phyloP scores from a whole-genome alignment of 2,888 invertebrate species.

The Esperia sulphurella region DNA sequence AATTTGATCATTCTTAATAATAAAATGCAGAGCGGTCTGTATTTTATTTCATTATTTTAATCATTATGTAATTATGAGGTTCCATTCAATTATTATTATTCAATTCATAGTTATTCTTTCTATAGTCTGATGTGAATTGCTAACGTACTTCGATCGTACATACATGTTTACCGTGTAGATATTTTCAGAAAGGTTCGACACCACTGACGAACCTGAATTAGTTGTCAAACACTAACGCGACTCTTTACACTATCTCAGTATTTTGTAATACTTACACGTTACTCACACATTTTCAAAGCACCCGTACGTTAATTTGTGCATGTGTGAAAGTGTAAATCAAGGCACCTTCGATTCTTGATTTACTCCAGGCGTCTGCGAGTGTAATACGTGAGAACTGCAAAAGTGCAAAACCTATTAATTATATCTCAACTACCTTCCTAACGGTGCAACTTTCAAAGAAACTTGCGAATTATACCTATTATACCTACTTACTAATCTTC shows the following conservation, averaged over 20 bases:
- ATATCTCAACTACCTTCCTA: constrained; percentile 3
- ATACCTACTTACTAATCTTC: background rate
- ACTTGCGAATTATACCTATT: background rate
- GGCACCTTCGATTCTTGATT: constrained; percentile 35
- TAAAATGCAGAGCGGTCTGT: background rate
- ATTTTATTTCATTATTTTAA: too few relatives aligned
- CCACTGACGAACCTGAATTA: constrained; percentile 48
- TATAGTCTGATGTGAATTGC: background rate
- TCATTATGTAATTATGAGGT: background rate
- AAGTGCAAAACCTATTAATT: constrained; percentile 14
- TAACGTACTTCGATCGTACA: background rate
- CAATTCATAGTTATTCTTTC: background rate
- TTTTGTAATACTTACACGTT: constrained; percentile 37
- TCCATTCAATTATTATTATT: background rate
- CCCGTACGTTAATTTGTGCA: constrained; percentile 21
- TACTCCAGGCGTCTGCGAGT: constrained; percentile 23
- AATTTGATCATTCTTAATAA: too few relatives aligned
- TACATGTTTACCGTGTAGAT: constrained; percentile 13
- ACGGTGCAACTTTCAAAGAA: constrained; percentile 1
- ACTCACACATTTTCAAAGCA: constrained; percentile 25
- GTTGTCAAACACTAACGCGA: constrained; percentile 36
- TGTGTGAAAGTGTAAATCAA: constrained; percentile 45
- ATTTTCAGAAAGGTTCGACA: constrained; percentile 44
- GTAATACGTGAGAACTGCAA: constrained; percentile 13
- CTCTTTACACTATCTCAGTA: constrained; percentile 35